Conservation (phyloP, 2,113 vertebrate genomes). For the Psittacara wagleri region DNA sequence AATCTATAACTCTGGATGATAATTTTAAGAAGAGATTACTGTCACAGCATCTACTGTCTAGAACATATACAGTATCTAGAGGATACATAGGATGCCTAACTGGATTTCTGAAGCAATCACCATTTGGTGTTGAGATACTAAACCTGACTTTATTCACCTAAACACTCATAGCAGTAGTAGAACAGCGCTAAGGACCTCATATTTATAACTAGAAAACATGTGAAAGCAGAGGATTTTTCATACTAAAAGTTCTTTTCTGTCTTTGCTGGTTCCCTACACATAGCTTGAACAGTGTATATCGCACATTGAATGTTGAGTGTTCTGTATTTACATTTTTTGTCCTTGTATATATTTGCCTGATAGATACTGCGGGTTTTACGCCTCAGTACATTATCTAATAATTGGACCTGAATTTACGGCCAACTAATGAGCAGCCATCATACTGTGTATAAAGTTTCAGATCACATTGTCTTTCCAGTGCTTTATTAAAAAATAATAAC, state of each 20-base stretch:
- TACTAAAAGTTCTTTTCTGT: not conserved
- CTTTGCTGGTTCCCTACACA: not conserved
- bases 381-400: not conserved
- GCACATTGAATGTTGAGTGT: not conserved
- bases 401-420: not conserved
- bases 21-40: not conserved
- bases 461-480: not conserved
- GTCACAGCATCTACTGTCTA: not conserved
- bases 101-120: not conserved
- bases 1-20: not conserved
- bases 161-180: too few relatives aligned
- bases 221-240: not conserved
- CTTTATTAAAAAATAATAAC: not conserved
- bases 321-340: not conserved
- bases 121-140: not conserved
- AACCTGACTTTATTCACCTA: not conserved
- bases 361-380: rapidly evolving
- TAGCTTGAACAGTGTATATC: not conserved
- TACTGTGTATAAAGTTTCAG: not conserved
- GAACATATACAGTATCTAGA: not conserved
- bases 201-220: not conserved
- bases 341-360: not conserved
- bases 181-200: not conserved
- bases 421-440: not conserved
- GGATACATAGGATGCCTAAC: not conserved